Percentiles rank a stretch among this genome's conserved stretches.
Conservation (phyloP, 2,797 vertebrate genomes). For the Protosalanx chinensis region DNA sequence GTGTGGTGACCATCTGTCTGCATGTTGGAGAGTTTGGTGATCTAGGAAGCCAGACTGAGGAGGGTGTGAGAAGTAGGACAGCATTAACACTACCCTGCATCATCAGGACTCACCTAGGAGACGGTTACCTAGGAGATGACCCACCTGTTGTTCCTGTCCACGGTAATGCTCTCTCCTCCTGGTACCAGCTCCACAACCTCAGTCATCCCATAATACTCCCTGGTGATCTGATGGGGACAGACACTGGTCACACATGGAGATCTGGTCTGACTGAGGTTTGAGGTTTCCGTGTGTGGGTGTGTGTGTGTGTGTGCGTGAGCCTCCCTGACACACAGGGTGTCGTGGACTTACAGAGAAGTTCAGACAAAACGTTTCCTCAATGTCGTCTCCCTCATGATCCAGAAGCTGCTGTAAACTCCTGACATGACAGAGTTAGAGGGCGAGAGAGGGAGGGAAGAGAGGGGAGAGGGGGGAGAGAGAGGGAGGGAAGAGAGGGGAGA, state of each 20-base stretch:
- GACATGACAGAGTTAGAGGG: conserved; percentile 14
- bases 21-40: conserved; percentile 29
- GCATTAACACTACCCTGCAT: no score
- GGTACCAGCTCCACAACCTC: conserved; percentile 89
- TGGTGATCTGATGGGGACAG: conserved; percentile 81
- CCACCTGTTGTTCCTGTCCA: conserved; percentile 88
- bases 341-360: conserved; percentile 85
- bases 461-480: no score
- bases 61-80: no score
- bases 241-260: not conserved
- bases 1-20: conserved; percentile 10
- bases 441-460: no score
- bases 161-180: conserved; percentile 82
- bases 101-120: no score
- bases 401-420: conserved; percentile 95
- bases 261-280: no score
- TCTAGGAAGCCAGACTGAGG: conserved; percentile 5
- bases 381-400: conserved; percentile 85
- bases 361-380: conserved; percentile 93
- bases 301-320: not conserved
- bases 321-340: not conserved
- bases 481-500: no score
- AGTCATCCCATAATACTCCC: conserved; percentile 89
- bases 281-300: no score
- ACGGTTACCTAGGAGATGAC: conserved; percentile 10